Evolutionary conservation across 30 jellyfish, hydroid and myxozoan genomes (phyloP), one percentile per base, ranked within the genome.

Genomic region (Cassiopea xamachana): DNA sequence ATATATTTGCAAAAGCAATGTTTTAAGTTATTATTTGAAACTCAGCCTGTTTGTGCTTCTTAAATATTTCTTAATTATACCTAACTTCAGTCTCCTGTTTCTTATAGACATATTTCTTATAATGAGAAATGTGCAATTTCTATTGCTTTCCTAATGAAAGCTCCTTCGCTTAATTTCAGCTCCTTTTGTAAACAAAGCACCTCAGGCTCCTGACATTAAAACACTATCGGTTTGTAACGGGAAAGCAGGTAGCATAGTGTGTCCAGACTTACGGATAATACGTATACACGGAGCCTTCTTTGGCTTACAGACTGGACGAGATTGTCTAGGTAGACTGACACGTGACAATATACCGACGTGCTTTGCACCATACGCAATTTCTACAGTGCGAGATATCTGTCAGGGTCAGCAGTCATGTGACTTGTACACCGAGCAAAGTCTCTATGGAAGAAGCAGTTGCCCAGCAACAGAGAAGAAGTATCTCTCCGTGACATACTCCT

Each of bases 331-430:
- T 58, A 75, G 95, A 62, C 82, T 89, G 13, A 89, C 92, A 51
- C 83, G 96, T 15, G 98, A 95, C 84, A 50, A 58, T 19, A 85
- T 89, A 68, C 98, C 98, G 92, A 85, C 99, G 74, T 96, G 99
- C 96, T 90, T 83, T 62, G 90, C 99, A 14, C 98, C 94, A 44
- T 91, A 96, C 79, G 96, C 99, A 7, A 75, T 89, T 46, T 51
- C 93, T 17, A 86, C 94, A 0, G 93, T 96, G 46, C 79, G 92
- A 64, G 97, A 89, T 81, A 74, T 92, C 58, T 96, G 99, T 73
- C 97, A 96, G 47, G 97, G 97, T n/a, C 99, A 96, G 83, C 99
- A 96, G 89, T 96, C 99, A 48, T 96, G 99, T 85, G 99, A 96
- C 77, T 71, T 96, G 73, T 92, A 80, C 82, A 90, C 99, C 2